Conservation (phyloP, 2,888 invertebrate species). For the Xestia c-nigrum region DNA sequence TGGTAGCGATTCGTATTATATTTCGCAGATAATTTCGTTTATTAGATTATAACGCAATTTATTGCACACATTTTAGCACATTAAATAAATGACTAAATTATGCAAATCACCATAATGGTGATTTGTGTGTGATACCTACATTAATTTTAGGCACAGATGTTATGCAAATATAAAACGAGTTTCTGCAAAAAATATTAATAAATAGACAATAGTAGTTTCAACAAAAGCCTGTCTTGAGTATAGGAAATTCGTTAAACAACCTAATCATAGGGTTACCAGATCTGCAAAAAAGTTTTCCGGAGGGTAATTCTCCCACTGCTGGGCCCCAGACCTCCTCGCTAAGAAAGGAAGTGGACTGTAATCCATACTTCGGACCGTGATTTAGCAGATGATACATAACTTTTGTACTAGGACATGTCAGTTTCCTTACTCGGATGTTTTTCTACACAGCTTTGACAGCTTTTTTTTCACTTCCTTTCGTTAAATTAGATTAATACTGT, state of each 20-base stretch:
- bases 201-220: background rate
- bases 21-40: constrained; percentile 4
- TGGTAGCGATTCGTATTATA: background rate
- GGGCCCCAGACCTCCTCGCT: background rate
- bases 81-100: constrained; percentile 42
- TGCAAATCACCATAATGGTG: constrained; percentile 34
- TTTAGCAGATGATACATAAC: background rate
- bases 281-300: background rate
- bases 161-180: constrained; percentile 21
- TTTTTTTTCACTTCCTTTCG: background rate
- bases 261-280: background rate
- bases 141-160: constrained; percentile 25
- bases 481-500: background rate
- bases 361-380: background rate
- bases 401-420: background rate
- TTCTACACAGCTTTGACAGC: background rate
- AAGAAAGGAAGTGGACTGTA: background rate
- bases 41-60: constrained; percentile 37
- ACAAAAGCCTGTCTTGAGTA: background rate
- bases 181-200: background rate
- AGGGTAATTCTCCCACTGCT: background rate
- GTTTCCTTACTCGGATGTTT: background rate
- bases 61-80: constrained; percentile 34
- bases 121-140: constrained; percentile 24
- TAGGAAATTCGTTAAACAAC: background rate